Evolutionary conservation across 2,888 invertebrate species (phyloP).

Genomic region (Acleris sparsana): DNA sequence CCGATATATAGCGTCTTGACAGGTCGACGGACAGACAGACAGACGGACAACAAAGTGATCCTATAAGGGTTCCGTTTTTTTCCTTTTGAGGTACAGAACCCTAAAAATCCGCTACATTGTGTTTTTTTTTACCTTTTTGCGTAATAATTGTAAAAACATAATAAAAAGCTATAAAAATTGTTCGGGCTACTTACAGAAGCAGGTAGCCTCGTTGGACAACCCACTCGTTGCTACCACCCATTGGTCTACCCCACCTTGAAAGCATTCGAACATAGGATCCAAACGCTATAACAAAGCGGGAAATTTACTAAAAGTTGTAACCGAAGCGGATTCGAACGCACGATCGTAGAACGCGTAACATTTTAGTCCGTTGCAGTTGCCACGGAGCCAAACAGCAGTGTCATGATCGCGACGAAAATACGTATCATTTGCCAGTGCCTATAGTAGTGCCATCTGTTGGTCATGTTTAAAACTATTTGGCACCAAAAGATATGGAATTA

Average conservation of each 20-base stretch:
- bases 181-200: conserved; percentile 78
- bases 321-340: conserved; percentile 46
- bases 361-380: conserved; percentile 8
- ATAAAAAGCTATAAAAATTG: conserved; percentile 44
- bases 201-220: conserved; percentile 66
- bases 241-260: conserved; percentile 66
- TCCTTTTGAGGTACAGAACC: too few species aligned
- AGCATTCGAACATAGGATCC: conserved; percentile 53
- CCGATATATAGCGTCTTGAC: too few species aligned
- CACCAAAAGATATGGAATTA: too few species aligned
- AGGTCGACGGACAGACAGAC: too few species aligned
- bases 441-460: conserved; percentile 58
- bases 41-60: too few species aligned
- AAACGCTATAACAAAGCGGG: conserved; percentile 58
- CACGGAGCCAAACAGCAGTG: conserved; percentile 42
- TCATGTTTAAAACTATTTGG: conserved; percentile 13
- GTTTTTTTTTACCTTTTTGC: too few species aligned
- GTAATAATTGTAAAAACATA: too few species aligned
- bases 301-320: conserved; percentile 41
- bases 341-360: conserved; percentile 3
- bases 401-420: conserved; percentile 3
- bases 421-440: conserved; percentile 14
- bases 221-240: conserved; percentile 80
- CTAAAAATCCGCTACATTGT: too few species aligned
- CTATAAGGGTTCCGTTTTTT: too few species aligned